phyloP scores from a whole-genome alignment of 2,113 vertebrate species.

The Nymphicus hollandicus region DNA sequence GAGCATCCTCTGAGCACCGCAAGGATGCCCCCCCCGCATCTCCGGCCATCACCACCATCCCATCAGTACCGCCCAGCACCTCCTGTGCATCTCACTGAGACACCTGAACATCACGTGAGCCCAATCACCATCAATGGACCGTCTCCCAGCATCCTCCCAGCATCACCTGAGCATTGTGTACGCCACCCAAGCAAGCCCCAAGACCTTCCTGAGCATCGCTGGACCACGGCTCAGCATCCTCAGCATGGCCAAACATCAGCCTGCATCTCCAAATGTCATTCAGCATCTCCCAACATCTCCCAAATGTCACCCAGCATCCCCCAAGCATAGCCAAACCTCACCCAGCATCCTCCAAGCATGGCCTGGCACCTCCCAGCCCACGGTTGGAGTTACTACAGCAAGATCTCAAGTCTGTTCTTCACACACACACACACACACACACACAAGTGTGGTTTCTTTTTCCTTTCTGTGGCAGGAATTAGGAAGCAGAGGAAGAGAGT shows the following conservation, averaged over 20 bases:
- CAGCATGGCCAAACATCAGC: not conserved
- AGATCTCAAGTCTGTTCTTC: not conserved
- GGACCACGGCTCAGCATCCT: not conserved
- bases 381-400: fast-evolving
- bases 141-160: not conserved
- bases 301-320: not conserved
- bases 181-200: not conserved
- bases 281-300: not conserved
- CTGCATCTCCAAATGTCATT: not conserved
- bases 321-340: not conserved
- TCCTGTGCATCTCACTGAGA: not conserved
- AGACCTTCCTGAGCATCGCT: not conserved
- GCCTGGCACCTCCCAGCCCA: not conserved
- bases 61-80: fast-evolving
- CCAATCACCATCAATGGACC: not conserved
- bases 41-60: not conserved
- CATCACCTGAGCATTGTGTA: not conserved
- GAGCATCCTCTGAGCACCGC: not conserved
- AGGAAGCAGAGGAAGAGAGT: conserved; percentile 25
- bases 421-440: not conserved
- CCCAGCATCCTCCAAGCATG: not conserved
- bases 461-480: not conserved
- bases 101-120: not conserved
- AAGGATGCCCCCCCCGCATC: not conserved
- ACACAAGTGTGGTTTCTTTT: not conserved